Evolutionary conservation across 2,113 vertebrate genomes (phyloP).

Genomic region (Polyodon spathula): DNA sequence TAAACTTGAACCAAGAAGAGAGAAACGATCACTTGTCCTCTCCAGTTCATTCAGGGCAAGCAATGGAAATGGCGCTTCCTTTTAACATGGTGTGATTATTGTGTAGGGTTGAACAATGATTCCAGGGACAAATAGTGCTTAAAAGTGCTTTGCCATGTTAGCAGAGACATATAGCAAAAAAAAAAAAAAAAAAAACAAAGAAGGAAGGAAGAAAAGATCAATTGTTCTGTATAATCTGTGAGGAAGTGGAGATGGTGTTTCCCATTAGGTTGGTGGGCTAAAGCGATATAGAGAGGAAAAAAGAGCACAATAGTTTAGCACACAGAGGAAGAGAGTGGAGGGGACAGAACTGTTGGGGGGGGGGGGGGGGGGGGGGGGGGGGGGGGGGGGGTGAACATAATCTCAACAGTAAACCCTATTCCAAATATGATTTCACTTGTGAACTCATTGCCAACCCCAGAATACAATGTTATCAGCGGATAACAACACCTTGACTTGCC

Average conservation of each 20-base stretch:
- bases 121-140: no score
- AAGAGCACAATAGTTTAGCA: slow-evolving; percentile 13
- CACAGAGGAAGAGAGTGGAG: slow-evolving; percentile 6
- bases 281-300: slow-evolving; percentile 26
- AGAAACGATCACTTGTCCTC: slow-evolving; percentile 43
- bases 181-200: no score
- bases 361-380: slow-evolving; percentile 20
- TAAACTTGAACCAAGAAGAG: slow-evolving; percentile 30
- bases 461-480: slow-evolving; percentile 57
- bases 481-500: slow-evolving; percentile 14
- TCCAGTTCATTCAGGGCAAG: slow-evolving; percentile 38
- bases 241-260: slow-evolving; percentile 50
- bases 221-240: slow-evolving; percentile 26
- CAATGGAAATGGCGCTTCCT: slow-evolving; percentile 51
- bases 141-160: slow-evolving; percentile 24
- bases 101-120: no score
- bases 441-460: slow-evolving; percentile 26
- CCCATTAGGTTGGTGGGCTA: slow-evolving; percentile 30
- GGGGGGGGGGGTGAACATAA: slow-evolving; percentile 19
- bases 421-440: slow-evolving; percentile 11
- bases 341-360: slow-evolving; percentile 19
- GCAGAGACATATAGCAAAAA: slow-evolving; percentile 14
- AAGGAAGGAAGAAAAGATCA: slow-evolving; percentile 29
- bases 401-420: slow-evolving; percentile 22
- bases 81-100: slow-evolving; percentile 11